Conservation (phyloP, 2,797 vertebrate genomes). For the Pseudochirops cupreus region DNA sequence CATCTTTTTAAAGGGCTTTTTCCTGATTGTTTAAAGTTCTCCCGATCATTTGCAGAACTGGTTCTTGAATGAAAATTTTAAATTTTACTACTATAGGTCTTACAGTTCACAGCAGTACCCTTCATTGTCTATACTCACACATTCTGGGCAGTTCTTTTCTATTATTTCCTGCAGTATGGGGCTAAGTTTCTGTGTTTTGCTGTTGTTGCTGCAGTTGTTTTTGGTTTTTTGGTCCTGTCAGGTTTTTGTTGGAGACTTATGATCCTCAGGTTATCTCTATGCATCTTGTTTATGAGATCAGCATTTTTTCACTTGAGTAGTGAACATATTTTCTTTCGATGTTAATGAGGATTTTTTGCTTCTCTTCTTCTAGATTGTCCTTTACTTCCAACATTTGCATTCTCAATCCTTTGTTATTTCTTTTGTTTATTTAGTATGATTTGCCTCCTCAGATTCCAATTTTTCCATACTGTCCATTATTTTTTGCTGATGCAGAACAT, state of each 20-base stretch:
- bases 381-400: background rate
- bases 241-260: background rate
- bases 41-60: too few species aligned
- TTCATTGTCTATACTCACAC: too few species aligned
- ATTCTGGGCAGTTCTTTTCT: too few species aligned
- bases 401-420: background rate
- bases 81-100: too few species aligned
- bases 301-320: background rate
- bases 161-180: too few species aligned
- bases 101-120: too few species aligned
- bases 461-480: background rate
- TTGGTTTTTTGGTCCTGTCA: background rate
- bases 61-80: too few species aligned
- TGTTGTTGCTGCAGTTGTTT: too few species aligned
- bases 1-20: too few species aligned
- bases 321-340: too few species aligned
- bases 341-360: background rate
- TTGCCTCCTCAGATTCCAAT: background rate
- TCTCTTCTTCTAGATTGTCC: background rate
- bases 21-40: too few species aligned
- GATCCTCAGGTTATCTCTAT: background rate
- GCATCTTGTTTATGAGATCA: background rate
- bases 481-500: background rate
- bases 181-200: too few species aligned
- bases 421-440: background rate